Percentiles rank a stretch among this genome's conserved stretches.
These are phyloP conservation scores for Sphaerophoria rueppellii DNA, from an alignment of 2,888 invertebrate species.

Conservation along the genomic window DNA sequence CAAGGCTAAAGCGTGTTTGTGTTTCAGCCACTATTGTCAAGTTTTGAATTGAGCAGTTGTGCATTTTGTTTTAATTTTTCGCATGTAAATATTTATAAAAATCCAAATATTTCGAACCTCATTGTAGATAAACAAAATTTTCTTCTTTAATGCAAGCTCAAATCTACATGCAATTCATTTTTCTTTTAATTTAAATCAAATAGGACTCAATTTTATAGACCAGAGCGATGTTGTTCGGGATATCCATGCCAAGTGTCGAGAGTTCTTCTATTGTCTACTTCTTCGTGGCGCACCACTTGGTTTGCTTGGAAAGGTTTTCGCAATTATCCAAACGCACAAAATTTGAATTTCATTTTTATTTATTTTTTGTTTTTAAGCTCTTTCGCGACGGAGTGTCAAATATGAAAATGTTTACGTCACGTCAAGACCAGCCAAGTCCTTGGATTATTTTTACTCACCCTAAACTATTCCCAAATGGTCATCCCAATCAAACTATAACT, in stretches of 20 bases:
- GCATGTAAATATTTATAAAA: too few species aligned
- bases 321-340: too few species aligned
- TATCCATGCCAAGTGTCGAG: constrained; percentile 92
- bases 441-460: constrained; percentile 89
- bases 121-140: neutral
- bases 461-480: constrained; percentile 83
- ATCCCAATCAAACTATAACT: constrained; percentile 81
- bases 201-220: constrained; percentile 84
- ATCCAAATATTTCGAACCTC: too few species aligned
- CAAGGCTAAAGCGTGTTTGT: too few species aligned
- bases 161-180: neutral
- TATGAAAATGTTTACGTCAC: constrained; percentile 84
- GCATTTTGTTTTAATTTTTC: too few species aligned
- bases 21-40: too few species aligned
- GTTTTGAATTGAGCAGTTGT: too few species aligned
- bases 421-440: constrained; percentile 84
- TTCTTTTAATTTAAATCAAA: constrained; percentile 43
- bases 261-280: constrained; percentile 88
- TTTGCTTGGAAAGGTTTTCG: constrained; percentile 88
- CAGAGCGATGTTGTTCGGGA: constrained; percentile 89
- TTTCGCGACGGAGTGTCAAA: constrained; percentile 84
- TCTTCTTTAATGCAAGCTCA: neutral
- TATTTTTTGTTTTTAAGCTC: constrained; percentile 78
- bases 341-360: neutral
- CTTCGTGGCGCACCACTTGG: constrained; percentile 90